Conservation (phyloP, 1,140 invertebrate species). For the Drosophila burlai region DNA sequence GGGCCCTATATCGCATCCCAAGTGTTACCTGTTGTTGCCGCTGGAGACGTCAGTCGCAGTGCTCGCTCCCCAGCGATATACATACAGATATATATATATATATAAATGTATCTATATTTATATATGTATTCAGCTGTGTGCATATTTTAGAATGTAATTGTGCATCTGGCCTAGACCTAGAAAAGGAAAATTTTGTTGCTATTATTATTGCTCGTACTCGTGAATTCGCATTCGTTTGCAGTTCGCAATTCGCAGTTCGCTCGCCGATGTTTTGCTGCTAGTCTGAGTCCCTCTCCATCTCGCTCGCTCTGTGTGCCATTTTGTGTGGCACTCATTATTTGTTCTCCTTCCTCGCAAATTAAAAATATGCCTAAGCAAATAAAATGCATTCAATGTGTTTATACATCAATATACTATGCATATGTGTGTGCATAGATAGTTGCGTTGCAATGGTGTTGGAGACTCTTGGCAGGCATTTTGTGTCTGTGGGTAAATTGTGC, state of each 20-base stretch:
- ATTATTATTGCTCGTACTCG: slow-evolving; percentile 74
- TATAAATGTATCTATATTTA: slow-evolving; percentile 14
- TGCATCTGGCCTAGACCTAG: slow-evolving; percentile 85
- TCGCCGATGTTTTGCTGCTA: slow-evolving; percentile 12
- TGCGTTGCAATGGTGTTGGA: background rate
- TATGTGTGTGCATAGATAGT: slow-evolving; percentile 7
- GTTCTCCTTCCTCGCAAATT: slow-evolving; percentile 84
- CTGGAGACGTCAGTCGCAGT: slow-evolving; percentile 21
- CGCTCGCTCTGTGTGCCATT: slow-evolving; percentile 36
- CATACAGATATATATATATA: background rate
- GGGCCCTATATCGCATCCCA: slow-evolving; percentile 38
- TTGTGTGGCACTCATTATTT: slow-evolving; percentile 68
- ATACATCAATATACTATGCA: slow-evolving; percentile 15
- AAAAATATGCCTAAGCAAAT: slow-evolving; percentile 83
- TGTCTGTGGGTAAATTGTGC: slow-evolving; percentile 57
- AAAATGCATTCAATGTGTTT: slow-evolving; percentile 65
- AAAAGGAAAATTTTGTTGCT: slow-evolving; percentile 85
- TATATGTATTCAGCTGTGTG: slow-evolving; percentile 54
- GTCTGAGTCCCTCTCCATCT: slow-evolving; percentile 9
- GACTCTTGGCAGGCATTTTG: slow-evolving; percentile 37
- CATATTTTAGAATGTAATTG: slow-evolving; percentile 85
- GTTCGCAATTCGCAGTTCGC: slow-evolving; percentile 37
- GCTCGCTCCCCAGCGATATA: slow-evolving; percentile 5
- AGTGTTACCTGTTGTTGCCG: slow-evolving; percentile 43
- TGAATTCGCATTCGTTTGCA: slow-evolving; percentile 45